Evolutionary conservation across 2,888 invertebrate species (phyloP).

Genomic region (Erebia epiphron): DNA sequence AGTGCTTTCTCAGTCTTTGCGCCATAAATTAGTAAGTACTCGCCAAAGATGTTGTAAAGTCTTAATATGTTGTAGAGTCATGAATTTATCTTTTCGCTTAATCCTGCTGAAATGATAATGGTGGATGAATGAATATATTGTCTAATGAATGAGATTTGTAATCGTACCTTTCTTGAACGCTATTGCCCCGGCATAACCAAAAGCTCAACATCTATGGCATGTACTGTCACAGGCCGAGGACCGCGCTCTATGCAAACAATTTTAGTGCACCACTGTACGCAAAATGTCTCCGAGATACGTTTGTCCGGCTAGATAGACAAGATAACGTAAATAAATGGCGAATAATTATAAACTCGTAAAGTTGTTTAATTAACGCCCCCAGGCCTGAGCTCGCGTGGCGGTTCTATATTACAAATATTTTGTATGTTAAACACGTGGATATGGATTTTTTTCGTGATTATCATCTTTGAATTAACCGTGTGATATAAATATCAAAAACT

Average conservation of each 20-base stretch:
- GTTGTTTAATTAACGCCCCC: conserved; percentile 30
- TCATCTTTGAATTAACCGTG: conserved; percentile 13
- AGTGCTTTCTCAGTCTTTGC: neutral
- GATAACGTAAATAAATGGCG: conserved; percentile 32
- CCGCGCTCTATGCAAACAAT: conserved; percentile 35
- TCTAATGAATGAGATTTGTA: conserved; percentile 31
- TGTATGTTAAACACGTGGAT: conserved; percentile 22
- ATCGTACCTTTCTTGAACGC: conserved; percentile 32
- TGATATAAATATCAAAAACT: conserved; percentile 27
- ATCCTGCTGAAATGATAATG: conserved; percentile 8
- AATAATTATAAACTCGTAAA: conserved; percentile 29
- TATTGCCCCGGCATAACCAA: conserved; percentile 30
- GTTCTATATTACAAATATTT: conserved; percentile 20
- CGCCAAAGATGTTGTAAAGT: conserved; percentile 9
- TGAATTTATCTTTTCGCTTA: conserved; percentile 15
- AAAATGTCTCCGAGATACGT: conserved; percentile 35
- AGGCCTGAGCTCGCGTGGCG: conserved; percentile 6
- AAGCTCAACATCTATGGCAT: conserved; percentile 31
- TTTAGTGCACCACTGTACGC: conserved; percentile 36
- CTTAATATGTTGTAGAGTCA: conserved; percentile 4
- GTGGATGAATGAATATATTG: conserved; percentile 30
- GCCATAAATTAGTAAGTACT: neutral
- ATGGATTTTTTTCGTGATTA: conserved; percentile 18
- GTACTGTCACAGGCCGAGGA: conserved; percentile 33
- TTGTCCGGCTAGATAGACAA: conserved; percentile 31